Base-by-base conservation (phyloP, 2,113 vertebrate genomes). In the Vulpes ferrilata region DNA sequence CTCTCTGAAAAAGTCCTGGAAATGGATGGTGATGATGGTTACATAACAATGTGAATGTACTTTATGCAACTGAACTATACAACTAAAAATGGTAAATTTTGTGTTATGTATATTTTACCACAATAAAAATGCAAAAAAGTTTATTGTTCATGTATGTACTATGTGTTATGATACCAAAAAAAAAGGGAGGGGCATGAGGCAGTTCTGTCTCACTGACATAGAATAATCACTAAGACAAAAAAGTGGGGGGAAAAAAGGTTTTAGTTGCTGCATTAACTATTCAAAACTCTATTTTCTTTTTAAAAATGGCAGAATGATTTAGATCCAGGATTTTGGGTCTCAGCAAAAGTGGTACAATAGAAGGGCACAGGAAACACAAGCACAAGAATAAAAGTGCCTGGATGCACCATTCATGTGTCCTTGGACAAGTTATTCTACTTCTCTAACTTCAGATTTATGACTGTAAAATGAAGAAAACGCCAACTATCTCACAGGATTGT, bases 401-500 rank as follows among this genome's bases (percentile, higher is more conserved):
- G 16, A 85, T 85, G 62, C 19, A 25, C 43, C 64, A 80, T n/a
- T 53, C n/a, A 55, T 22, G 25, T 79, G 9, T 79, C 38, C 53
- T 60, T 79, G 17, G 30, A 35, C 2, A 3, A 73, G 71, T 64
- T 86, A 57, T 80, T 86, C 43, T 13, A 87, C 15, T 93, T 22
- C 64, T 69, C 65, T 25, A 82, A 69, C 16, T 59, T 76, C 79
- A 82, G 38, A 32, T 69, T 48, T 55, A 67, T 57, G 38, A 65
- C 53, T 93, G 19, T 87, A 80, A 89, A 85, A 35, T 84, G 60
- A 88, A 84, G 30, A 88, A 93, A 93, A 93, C 53, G 80, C 55
- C 43, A 88, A 55, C 27, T 81, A 67, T 53, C 25, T 84, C 15
- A 55, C 51, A 90, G 32, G 30, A 17, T 19, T 69, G 5, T 35